These are phyloP conservation scores for Cyprinodon variegatus DNA, from an alignment of 2,113 vertebrate species.

Conservation along the genomic window DNA sequence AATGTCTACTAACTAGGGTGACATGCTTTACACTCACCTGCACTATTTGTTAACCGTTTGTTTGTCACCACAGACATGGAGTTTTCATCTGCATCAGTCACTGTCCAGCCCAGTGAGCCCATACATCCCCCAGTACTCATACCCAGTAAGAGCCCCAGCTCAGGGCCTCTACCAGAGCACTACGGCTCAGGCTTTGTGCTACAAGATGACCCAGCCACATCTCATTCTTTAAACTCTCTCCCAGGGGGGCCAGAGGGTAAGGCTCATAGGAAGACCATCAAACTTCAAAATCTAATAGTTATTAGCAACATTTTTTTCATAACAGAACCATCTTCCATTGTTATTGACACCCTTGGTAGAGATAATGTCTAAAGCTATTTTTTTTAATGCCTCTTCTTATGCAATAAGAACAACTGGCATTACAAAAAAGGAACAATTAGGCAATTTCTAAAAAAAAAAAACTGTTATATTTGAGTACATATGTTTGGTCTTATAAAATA, in stretches of 20 bases:
- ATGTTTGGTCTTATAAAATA: not conserved
- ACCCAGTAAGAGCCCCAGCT: slow-evolving; percentile 89
- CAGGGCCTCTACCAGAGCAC: slow-evolving; percentile 85
- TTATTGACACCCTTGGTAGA: not conserved
- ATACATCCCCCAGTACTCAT: slow-evolving; percentile 94
- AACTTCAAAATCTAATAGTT: slow-evolving; percentile 78
- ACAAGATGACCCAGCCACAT: slow-evolving; percentile 95
- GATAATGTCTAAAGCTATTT: not conserved
- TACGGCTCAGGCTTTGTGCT: slow-evolving; percentile 95
- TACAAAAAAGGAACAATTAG: too few relatives aligned
- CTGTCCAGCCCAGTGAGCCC: slow-evolving; percentile 91
- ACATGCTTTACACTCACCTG: slow-evolving; percentile 68
- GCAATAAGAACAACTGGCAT: too few relatives aligned
- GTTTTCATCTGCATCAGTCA: slow-evolving; percentile 92
- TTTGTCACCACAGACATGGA: slow-evolving; percentile 99
- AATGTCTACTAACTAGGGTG: slow-evolving; percentile 68
- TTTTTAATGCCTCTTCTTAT: not conserved
- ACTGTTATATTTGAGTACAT: not conserved
- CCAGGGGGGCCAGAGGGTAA: slow-evolving; percentile 98
- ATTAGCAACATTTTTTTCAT: slow-evolving; percentile 47
- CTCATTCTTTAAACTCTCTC: slow-evolving; percentile 94
- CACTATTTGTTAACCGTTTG: slow-evolving; percentile 85
- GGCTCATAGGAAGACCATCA: slow-evolving; percentile 86
- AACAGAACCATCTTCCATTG: not conserved
- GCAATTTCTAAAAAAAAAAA: too few relatives aligned